Base-by-base conservation (phyloP, 2,797 vertebrate genomes). In the Danio jaintianensis region DNA sequence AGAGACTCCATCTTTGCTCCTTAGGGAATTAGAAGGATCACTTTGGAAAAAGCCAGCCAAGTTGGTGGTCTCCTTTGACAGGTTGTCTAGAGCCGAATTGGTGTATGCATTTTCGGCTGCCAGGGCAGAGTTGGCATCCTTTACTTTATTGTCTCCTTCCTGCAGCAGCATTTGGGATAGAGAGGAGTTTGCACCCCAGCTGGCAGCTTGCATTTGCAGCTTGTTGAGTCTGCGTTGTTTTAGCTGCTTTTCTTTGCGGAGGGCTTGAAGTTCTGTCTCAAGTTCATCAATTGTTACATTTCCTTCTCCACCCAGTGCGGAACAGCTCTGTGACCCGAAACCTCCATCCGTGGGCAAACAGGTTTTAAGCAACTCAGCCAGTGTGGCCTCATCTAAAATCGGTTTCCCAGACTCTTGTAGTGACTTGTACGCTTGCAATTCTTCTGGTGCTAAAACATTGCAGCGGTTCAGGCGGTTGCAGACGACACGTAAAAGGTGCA, bases 401-500 rank as follows among this genome's bases (percentile, higher is more conserved):
- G 94, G 91, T 79, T 95, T 94, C 61, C 92, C 92, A 0, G 94
- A 93, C 29, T 91, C 85, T 0, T 86, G 85, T 1, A 99, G 90
- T 7, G 83, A 64, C 8, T 87, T 84, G 88, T 95, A 97, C 0
- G 92, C 94, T 45, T 80, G 86, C 4, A 92, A 85, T 84, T 98
- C 96, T 84, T 95, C 93, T 2, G 85, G 73, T 4, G 92, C 90
- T 50, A 97, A 80, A 15, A 95, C 92, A 18, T 95, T 92, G 75
- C 87, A 91, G 71, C 88, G 92, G 75, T 88, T 95, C 83, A 97
- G 82, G 47, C 87, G 94, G 43, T 89, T 91, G 89, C 96, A 99
- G 84, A 98, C 94, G 88, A 97, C 97, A 8, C 93, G 92, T 85
- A 98, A 84, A 85, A 99, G 96, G 4, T 93, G 88, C 73, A 89